phyloP scores from a whole-genome alignment of 2,113 vertebrate genomes.

The Lipophrys pholis region DNA sequence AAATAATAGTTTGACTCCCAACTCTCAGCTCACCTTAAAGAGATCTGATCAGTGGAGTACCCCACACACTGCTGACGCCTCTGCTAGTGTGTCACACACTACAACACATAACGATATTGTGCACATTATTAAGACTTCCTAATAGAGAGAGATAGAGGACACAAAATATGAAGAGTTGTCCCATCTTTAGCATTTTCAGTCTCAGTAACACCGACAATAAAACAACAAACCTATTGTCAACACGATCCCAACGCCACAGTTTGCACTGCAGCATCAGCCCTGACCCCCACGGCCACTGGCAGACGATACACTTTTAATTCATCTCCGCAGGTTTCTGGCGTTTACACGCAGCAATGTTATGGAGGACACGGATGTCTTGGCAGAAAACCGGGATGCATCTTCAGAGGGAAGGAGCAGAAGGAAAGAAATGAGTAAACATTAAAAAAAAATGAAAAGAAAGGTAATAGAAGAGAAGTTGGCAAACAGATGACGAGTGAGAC shows the following conservation, averaged over 20 bases:
- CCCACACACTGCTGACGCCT: too few species aligned
- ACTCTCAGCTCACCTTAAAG: too few species aligned
- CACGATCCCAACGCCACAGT: background rate
- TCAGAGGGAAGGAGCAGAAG: conserved; percentile 35
- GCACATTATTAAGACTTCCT: too few species aligned
- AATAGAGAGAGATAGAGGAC: too few species aligned
- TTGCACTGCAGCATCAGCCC: conserved; percentile 11
- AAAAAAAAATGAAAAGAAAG: conserved; percentile 24
- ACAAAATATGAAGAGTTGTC: too few species aligned
- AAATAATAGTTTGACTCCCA: too few species aligned
- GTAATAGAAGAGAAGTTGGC: conserved; percentile 58
- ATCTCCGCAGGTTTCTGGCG: conserved; percentile 60
- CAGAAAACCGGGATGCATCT: conserved; percentile 42
- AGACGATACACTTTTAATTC: conserved; percentile 49
- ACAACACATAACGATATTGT: too few species aligned
- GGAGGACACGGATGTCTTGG: conserved; percentile 47
- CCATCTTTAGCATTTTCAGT: too few species aligned
- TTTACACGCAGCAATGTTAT: background rate
- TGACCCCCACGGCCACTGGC: conserved; percentile 8
- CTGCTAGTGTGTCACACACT: too few species aligned
- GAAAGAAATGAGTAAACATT: conserved; percentile 32
- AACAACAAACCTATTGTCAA: background rate
- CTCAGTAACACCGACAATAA: too few species aligned
- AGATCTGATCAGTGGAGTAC: too few species aligned
- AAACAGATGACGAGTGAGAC: conserved; percentile 37